Evolutionary conservation across 2,797 vertebrate genomes (phyloP), one percentile per base, ranked within the genome.

Genomic region (Sebastes elongatus): DNA sequence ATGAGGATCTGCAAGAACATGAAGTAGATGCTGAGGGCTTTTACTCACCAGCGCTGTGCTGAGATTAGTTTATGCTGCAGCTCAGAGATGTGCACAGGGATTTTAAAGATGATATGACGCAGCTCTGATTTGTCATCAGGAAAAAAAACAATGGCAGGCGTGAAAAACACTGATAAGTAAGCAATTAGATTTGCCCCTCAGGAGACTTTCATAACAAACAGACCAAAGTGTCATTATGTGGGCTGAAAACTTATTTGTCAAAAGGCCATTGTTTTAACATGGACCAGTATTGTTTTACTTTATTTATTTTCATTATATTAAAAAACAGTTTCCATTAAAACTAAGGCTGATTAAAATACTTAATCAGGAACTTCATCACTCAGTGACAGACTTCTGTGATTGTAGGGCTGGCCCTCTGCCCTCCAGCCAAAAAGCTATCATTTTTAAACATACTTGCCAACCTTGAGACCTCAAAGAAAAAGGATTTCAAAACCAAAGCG

Each of bases 1-100:
- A 86, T 80, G 46, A 82, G 61, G 62, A 86, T 56, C 56, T 64
- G 42, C 32, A 53, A 62, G 6, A 67, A 52, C 23, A 67, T 71
- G 27, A 55, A 80, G 22, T 20, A 72, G 23, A 72, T 35, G 10
- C 33, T n/a, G 2, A 55, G 65, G 57, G 56, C 33, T 32, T 76
- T 49, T 22, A n/a, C 27, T 55, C 10, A n/a, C 3, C 32, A 23
- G 33, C 14, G 9, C 49, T 61, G 38, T 72, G 28, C 64, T 63
- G 30, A 33, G 55, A 72, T 63, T 35, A 32, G 6, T 32, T 27
- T 53, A 38, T 38, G 28, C n/a, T 18, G 55, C 25, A 27, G 25
- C 75, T 52, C 22, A 18, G 11, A 35, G 35, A 35, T 8, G 25
- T 32, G 56, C 7, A 55, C 10, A 9, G 6, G 18, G 49, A 52